Evolutionary conservation across 2,797 vertebrate species (phyloP).

Genomic region (Botia almorhae): DNA sequence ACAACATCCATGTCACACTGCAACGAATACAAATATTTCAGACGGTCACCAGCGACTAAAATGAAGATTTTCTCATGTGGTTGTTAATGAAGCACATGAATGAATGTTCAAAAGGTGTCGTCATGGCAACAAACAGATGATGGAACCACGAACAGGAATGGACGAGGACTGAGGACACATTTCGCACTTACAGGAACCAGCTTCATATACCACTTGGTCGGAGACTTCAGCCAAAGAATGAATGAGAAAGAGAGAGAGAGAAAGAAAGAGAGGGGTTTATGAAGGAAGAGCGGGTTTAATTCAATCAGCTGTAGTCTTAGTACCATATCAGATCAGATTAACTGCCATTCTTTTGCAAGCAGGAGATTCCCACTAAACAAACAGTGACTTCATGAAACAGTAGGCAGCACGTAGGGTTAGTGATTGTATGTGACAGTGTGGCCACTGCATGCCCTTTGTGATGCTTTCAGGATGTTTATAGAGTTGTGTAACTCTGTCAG

Average conservation of each 20-base stretch:
- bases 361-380: background rate
- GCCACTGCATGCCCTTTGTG: slow-evolving; percentile 9
- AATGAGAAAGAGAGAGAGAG: slow-evolving; percentile 37
- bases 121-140: slow-evolving; percentile 35
- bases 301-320: background rate
- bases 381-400: background rate
- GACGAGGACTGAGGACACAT: slow-evolving; percentile 44
- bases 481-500: slow-evolving; percentile 40
- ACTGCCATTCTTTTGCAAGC: no score
- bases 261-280: background rate
- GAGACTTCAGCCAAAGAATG: slow-evolving; percentile 85
- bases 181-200: slow-evolving; percentile 98
- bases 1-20: background rate
- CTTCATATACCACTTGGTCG: slow-evolving; percentile 99
- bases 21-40: background rate
- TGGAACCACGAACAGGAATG: background rate
- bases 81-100: slow-evolving; percentile 11
- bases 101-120: background rate
- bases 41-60: background rate
- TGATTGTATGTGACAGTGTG: slow-evolving; percentile 15
- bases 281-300: slow-evolving; percentile 11
- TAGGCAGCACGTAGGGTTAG: background rate
- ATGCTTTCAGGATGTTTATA: slow-evolving; percentile 37
- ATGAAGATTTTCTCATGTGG: background rate
- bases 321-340: slow-evolving; percentile 16